phyloP scores from a whole-genome alignment of 2,113 vertebrate species.

The Eira barbara region DNA sequence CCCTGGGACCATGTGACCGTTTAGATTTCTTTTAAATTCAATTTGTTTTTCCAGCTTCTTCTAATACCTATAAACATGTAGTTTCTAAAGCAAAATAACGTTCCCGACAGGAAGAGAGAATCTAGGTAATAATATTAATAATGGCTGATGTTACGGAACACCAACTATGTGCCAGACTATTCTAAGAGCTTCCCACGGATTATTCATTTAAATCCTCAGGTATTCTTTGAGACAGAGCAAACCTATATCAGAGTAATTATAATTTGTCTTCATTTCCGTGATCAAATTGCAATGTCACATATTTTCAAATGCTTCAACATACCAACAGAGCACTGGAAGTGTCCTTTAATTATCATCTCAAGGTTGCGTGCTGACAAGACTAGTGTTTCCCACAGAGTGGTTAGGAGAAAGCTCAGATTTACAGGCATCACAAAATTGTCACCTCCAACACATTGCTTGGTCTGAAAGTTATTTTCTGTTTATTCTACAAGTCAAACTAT shows the following conservation, averaged over 20 bases:
- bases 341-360: slow-evolving; percentile 44
- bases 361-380: not conserved
- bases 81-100: not conserved
- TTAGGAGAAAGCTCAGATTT: slow-evolving; percentile 19
- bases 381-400: not conserved
- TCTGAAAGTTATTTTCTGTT: slow-evolving; percentile 57
- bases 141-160: not conserved
- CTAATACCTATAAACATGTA: not conserved
- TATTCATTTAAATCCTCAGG: not conserved
- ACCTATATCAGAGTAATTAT: not conserved
- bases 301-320: slow-evolving; percentile 5
- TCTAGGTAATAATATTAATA: not conserved
- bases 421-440: slow-evolving; percentile 22
- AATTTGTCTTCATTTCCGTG: slow-evolving; percentile 20
- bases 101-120: slow-evolving; percentile 15
- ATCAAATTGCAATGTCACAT: not conserved
- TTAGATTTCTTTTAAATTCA: slow-evolving; percentile 28
- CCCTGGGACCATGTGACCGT: not conserved
- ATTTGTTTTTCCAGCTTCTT: not conserved
- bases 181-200: not conserved
- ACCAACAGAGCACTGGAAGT: not conserved
- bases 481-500: slow-evolving; percentile 35
- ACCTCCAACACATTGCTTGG: not conserved
- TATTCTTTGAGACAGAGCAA: not conserved
- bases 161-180: not conserved